These are phyloP conservation scores for Herpetotheres cachinnans DNA, from an alignment of 2,113 vertebrate genomes.

Conservation along the genomic window DNA sequence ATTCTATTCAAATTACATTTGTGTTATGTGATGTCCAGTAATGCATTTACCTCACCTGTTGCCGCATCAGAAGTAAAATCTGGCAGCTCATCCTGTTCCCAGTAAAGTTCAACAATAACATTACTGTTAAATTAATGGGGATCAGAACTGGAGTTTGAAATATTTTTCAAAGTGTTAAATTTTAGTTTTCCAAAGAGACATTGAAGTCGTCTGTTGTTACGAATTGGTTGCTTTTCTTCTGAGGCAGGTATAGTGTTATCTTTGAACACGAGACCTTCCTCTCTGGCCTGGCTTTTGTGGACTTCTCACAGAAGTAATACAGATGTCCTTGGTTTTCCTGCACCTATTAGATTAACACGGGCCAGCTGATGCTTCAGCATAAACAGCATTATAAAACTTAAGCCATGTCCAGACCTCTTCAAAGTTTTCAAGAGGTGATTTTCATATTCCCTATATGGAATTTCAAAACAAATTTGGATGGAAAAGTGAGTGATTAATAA, in stretches of 20 bases:
- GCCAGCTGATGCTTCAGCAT: not conserved
- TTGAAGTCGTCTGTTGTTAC: not conserved
- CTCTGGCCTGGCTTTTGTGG: not conserved
- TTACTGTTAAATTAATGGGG: not conserved
- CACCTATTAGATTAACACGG: not conserved
- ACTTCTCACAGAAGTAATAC: not conserved
- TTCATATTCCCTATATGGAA: not conserved
- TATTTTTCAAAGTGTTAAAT: not conserved
- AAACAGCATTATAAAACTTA: not conserved
- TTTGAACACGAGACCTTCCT: not conserved
- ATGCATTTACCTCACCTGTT: not conserved
- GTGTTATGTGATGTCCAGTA: not conserved
- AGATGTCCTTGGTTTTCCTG: not conserved
- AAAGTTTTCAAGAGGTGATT: not conserved
- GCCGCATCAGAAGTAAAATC: not conserved
- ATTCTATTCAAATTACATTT: not conserved
- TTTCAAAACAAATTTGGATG: not conserved
- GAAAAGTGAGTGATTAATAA: not conserved
- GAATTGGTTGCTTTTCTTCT: not conserved
- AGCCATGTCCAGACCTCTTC: not conserved
- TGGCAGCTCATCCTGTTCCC: not conserved
- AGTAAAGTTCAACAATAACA: not conserved
- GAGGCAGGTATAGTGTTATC: not conserved
- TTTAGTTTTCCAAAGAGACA: not conserved
- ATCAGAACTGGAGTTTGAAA: not conserved